phyloP scores from a whole-genome alignment of 2,888 invertebrate genomes.

The Andricus curvator region DNA sequence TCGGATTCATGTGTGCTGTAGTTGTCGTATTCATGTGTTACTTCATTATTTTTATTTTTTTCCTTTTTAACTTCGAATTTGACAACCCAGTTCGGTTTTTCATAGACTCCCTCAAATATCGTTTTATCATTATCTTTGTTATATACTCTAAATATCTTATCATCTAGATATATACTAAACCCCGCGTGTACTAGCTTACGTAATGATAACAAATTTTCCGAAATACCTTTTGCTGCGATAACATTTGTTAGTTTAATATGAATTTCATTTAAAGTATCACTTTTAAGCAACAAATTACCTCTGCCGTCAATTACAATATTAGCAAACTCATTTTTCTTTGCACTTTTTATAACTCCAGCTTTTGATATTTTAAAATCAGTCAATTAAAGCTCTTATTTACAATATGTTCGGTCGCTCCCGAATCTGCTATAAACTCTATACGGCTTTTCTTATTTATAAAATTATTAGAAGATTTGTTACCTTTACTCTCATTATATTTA shows the following conservation, averaged over 20 bases:
- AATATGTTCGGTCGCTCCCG: too few species aligned
- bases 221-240: conserved; percentile 54
- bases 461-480: conserved; percentile 36
- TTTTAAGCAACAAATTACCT: conserved; percentile 54
- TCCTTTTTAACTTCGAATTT: conserved; percentile 47
- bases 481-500: conserved; percentile 19
- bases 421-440: too few species aligned
- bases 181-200: conserved; percentile 54
- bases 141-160: conserved; percentile 52
- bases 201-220: conserved; percentile 58
- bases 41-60: background rate
- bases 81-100: conserved; percentile 55
- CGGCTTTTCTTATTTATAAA: too few species aligned
- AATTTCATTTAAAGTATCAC: conserved; percentile 43
- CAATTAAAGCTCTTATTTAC: too few species aligned
- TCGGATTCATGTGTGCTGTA: too few species aligned
- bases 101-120: conserved; percentile 50
- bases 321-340: too few species aligned
- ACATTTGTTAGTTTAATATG: conserved; percentile 53
- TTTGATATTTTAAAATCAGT: too few species aligned
- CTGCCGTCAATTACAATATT: background rate
- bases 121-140: conserved; percentile 49
- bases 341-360: too few species aligned
- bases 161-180: conserved; percentile 44
- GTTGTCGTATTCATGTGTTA: conserved; percentile 27